Base-by-base conservation (phyloP, 2,888 invertebrate species). In the Pteria penguin region DNA sequence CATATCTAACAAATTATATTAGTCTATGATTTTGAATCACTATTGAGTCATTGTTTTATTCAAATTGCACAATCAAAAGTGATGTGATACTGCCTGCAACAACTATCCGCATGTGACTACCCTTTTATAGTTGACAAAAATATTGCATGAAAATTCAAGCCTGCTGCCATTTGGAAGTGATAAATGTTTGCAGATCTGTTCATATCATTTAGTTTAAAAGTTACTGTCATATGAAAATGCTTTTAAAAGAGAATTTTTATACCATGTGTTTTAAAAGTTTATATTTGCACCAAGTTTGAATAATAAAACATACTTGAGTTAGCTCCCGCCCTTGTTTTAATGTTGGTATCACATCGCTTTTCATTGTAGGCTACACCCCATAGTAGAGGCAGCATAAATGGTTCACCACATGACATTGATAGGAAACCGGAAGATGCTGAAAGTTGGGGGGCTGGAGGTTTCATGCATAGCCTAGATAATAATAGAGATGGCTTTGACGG, bases 291-390 rank as follows among this genome's bases (percentile, higher is more conserved):
- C 45, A 45, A 45, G 8, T 36, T 32, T 66, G 54, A 24, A 24
- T 18, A 22, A 24, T 8, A 22, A 22, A 45, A 45, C 18, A 14
- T 45, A 45, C 45, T 45, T 14, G 57, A 62, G n/a, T 26, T 36
- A 36, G 29, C 36, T 52, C n/a, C 61, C 27, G n/a, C n/a, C n/a
- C n/a, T n/a, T n/a, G n/a, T 52, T 24, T 31, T 11, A 14, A 27
- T 31, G 57, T 55, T 45, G 45, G 60, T 58, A 62, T 76, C 76
- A 76, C 76, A 72, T 76, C 76, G 62, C 76, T 76, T 76, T 72
- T 68, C 22, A 52, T 76, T 76, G 66, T 71, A 76, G 76, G 72
- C 65, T 26, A 70, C 65, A 4, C 65, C 65, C n/a, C 75, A 66
- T 31, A 66, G 67, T 52, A 65, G 62, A 62, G 72, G 62, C n/a